A percentile compares a stretch with the other conserved stretches of the same genome.
Conservation (phyloP, 2,113 vertebrate species). For the Clupea harengus region DNA sequence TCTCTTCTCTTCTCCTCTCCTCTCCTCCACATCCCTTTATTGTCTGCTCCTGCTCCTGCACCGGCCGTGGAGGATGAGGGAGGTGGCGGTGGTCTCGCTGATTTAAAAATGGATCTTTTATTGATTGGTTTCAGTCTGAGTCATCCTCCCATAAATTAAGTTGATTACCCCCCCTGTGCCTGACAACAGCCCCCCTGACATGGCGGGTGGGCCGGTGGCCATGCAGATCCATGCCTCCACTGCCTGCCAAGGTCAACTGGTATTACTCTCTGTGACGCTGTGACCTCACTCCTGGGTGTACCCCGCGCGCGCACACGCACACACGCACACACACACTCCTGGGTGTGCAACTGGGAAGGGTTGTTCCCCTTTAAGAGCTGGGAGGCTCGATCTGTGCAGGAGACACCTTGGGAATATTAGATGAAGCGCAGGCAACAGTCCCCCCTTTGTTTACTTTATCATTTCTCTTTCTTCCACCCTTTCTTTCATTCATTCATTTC, state of each 20-base stretch:
- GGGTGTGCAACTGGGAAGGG: constrained; percentile 2
- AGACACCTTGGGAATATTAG: background rate
- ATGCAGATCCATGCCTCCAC: constrained; percentile 11
- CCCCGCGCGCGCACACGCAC: too few relatives aligned
- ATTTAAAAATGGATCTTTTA: constrained; percentile 36
- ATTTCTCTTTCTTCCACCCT: background rate
- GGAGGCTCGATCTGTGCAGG: background rate
- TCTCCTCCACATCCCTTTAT: background rate
- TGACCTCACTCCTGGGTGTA: constrained; percentile 24
- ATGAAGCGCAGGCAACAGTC: background rate
- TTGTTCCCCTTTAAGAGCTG: background rate
- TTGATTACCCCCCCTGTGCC: constrained; percentile 34
- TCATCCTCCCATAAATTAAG: constrained; percentile 34
- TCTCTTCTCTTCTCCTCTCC: background rate
- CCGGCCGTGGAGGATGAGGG: background rate
- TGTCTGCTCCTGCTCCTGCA: background rate
- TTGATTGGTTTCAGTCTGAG: constrained; percentile 40
- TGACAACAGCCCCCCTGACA: constrained; percentile 22
- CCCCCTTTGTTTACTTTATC: background rate
- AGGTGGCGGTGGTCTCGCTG: background rate
- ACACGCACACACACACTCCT: constrained; percentile 7
- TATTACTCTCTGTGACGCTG: background rate
- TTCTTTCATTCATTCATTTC: background rate
- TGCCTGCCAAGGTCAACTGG: constrained; percentile 25
- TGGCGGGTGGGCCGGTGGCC: constrained; percentile 3